Evolutionary conservation across 2,888 invertebrate species (phyloP).

Genomic region (Galerucella pusilla): DNA sequence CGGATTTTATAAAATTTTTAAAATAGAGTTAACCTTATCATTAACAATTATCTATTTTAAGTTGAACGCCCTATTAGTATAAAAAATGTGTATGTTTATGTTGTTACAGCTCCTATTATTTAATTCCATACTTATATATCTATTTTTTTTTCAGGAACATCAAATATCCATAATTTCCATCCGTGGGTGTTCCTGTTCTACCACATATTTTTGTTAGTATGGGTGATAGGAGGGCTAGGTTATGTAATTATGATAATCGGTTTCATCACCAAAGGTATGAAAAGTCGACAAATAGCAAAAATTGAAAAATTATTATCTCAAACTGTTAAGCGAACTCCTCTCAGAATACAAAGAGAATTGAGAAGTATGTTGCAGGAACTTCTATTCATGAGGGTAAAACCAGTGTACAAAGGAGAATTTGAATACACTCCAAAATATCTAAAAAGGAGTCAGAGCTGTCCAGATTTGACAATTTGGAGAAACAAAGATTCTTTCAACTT

Average conservation of each 20-base stretch:
- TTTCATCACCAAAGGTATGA: slow-evolving; percentile 82
- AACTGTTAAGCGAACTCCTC: slow-evolving; percentile 83
- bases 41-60: too few relatives aligned
- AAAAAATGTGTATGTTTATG: too few relatives aligned
- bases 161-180: slow-evolving; percentile 67
- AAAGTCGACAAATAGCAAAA: slow-evolving; percentile 78
- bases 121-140: too few relatives aligned
- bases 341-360: slow-evolving; percentile 72
- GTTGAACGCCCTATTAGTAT: too few relatives aligned
- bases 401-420: slow-evolving; percentile 75
- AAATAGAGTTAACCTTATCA: too few relatives aligned
- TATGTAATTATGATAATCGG: slow-evolving; percentile 91
- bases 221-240: slow-evolving; percentile 93
- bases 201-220: slow-evolving; percentile 83
- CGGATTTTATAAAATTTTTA: too few relatives aligned
- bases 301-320: slow-evolving; percentile 81
- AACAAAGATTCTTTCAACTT: slow-evolving; percentile 65
- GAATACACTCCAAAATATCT: slow-evolving; percentile 63
- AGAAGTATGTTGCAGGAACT: slow-evolving; percentile 70
- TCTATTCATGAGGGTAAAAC: slow-evolving; percentile 82
- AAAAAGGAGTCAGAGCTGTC: slow-evolving; percentile 76
- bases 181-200: slow-evolving; percentile 76
- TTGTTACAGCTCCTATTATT: too few relatives aligned
- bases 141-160: slow-evolving; percentile 52
- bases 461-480: slow-evolving; percentile 74